Evolutionary conservation across 37 sponge, comb jelly and placozoan genomes (phyloP).

Genomic region (Geodia barretti): DNA sequence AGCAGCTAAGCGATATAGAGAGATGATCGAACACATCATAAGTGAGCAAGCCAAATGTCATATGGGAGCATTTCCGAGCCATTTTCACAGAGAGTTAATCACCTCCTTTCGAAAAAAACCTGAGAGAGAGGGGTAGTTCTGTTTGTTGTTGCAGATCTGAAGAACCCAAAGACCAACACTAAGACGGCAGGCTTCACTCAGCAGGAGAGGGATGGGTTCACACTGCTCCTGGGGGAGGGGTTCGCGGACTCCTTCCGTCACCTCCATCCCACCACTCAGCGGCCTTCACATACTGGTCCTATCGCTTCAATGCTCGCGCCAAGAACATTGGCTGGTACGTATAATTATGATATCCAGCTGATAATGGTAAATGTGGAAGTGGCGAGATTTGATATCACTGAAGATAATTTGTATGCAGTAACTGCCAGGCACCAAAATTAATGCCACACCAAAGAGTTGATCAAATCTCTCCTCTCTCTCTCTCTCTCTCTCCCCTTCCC

Average conservation of each 20-base stretch:
- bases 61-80: not conserved
- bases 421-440: not conserved
- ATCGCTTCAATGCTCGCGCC: conserved; percentile 73
- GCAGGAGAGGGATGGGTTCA: conserved; percentile 91
- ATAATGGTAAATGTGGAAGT: too few relatives aligned
- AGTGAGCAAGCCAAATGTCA: not conserved
- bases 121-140: too few relatives aligned
- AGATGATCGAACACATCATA: not conserved
- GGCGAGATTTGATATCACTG: too few relatives aligned
- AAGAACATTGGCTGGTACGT: conserved; percentile 89
- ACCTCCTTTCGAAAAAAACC: not conserved
- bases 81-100: not conserved
- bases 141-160: conserved; percentile 59
- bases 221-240: conserved; percentile 61
- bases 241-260: conserved; percentile 90
- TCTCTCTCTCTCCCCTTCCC: conserved; percentile 4
- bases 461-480: not conserved
- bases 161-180: conserved; percentile 84
- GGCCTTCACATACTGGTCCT: conserved; percentile 96
- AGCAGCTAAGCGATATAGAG: not conserved
- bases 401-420: not conserved
- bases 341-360: too few relatives aligned
- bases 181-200: conserved; percentile 90
- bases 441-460: not conserved
- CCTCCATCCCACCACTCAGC: conserved; percentile 80